phyloP scores from a whole-genome alignment of 2,888 invertebrate species.

The Pristionchus arcanus region DNA sequence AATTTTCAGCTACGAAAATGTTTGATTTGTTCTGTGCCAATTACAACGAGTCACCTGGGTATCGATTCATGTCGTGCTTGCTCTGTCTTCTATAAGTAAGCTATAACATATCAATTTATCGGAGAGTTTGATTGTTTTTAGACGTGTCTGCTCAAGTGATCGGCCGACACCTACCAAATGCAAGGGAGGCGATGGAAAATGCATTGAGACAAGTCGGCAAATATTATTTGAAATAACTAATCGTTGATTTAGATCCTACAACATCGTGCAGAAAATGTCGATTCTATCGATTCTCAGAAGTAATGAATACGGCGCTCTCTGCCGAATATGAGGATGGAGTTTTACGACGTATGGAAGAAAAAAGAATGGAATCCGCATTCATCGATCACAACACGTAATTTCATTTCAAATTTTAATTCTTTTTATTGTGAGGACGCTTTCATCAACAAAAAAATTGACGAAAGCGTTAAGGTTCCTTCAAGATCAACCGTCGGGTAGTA shows the following conservation, averaged over 20 bases:
- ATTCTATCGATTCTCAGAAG: constrained; percentile 17
- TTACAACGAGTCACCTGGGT: background rate
- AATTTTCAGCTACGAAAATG: background rate
- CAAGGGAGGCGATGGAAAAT: constrained; percentile 26
- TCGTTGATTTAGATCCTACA: background rate
- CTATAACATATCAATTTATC: too few relatives aligned
- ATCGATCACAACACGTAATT: constrained; percentile 28
- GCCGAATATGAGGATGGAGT: background rate
- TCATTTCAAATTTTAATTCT: background rate
- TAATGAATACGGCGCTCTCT: background rate
- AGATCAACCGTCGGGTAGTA: background rate
- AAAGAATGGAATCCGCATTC: background rate
- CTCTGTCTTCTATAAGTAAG: constrained; percentile 26
- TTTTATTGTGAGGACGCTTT: background rate
- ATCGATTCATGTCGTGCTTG: background rate
- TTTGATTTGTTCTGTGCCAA: constrained; percentile 18
- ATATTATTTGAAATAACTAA: too few relatives aligned
- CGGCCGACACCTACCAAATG: background rate
- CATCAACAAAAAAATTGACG: background rate
- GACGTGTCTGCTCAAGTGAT: background rate
- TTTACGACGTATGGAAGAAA: background rate
- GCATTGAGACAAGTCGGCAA: background rate
- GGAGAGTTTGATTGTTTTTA: too few relatives aligned
- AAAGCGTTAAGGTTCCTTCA: background rate
- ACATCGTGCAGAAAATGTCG: constrained; percentile 20